These are phyloP conservation scores for Cottoperca gobio DNA, from an alignment of 2,797 vertebrate species.

Conservation along the genomic window DNA sequence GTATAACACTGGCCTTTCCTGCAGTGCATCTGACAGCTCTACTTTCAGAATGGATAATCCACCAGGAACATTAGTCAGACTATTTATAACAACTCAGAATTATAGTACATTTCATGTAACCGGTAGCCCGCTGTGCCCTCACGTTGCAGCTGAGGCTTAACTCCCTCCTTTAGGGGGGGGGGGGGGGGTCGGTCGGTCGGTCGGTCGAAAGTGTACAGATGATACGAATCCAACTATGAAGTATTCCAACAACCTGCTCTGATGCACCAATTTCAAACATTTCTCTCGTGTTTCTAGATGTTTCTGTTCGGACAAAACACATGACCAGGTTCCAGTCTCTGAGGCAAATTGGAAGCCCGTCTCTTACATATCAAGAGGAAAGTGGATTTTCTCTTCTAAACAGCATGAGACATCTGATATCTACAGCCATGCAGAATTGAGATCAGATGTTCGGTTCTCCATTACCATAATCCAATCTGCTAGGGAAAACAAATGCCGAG, in stretches of 20 bases:
- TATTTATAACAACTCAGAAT: slow-evolving; percentile 63
- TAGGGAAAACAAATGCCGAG: slow-evolving; percentile 55
- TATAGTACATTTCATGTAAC: slow-evolving; percentile 40
- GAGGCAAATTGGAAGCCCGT: slow-evolving; percentile 39
- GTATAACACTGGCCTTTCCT: background rate
- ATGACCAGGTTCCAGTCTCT: background rate
- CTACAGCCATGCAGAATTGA: slow-evolving; percentile 50
- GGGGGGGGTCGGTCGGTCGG: too few relatives aligned
- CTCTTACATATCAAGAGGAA: slow-evolving; percentile 45
- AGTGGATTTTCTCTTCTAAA: slow-evolving; percentile 56
- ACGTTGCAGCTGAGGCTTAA: slow-evolving; percentile 54
- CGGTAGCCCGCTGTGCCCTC: slow-evolving; percentile 25
- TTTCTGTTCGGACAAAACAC: slow-evolving; percentile 31
- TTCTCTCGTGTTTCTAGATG: slow-evolving; percentile 11
- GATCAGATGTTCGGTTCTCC: slow-evolving; percentile 68
- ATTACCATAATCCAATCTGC: slow-evolving; percentile 72
- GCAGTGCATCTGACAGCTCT: slow-evolving; percentile 50
- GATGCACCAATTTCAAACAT: background rate
- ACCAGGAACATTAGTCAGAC: slow-evolving; percentile 58
- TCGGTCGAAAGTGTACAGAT: slow-evolving; percentile 52
- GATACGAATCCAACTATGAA: slow-evolving; percentile 45
- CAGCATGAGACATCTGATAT: slow-evolving; percentile 57
- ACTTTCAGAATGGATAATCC: slow-evolving; percentile 52
- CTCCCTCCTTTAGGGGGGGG: slow-evolving; percentile 22
- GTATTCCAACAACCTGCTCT: slow-evolving; percentile 32